A percentile compares a stretch with the other conserved stretches of the same genome.
Evolutionary conservation across 2,797 vertebrate genomes (phyloP).

Genomic region (Sorex maritimensis): DNA sequence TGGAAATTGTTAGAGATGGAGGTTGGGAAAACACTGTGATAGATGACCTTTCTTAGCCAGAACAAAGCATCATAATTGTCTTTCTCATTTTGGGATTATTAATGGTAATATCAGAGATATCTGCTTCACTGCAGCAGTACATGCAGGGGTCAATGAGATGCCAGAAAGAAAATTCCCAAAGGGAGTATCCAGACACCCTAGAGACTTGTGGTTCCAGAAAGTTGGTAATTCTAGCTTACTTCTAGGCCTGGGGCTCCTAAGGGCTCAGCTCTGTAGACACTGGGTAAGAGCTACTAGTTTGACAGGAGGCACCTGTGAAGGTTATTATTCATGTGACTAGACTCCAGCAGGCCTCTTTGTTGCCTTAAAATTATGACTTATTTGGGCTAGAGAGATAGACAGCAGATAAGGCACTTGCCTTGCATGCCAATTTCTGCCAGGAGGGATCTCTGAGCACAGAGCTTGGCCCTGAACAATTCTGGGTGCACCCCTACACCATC

Average conservation of each 20-base stretch:
- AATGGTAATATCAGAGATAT: constrained; percentile 38
- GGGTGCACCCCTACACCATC: too few relatives aligned
- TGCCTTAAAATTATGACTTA: constrained; percentile 32
- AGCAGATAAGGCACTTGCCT: too few relatives aligned
- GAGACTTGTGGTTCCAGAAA: constrained; percentile 48
- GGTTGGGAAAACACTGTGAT: not conserved
- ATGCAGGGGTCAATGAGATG: constrained; percentile 31
- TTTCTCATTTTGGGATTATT: constrained; percentile 12
- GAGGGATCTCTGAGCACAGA: too few relatives aligned
- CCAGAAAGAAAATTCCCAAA: constrained; percentile 76
- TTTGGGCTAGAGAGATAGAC: not conserved
- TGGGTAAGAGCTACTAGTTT: not conserved
- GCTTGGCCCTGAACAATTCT: too few relatives aligned
- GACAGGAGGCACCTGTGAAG: not conserved
- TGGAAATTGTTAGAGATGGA: not conserved
- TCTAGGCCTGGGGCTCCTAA: not conserved
- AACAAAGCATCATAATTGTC: not conserved
- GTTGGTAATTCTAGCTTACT: not conserved
- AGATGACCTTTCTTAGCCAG: not conserved
- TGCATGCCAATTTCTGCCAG: too few relatives aligned
- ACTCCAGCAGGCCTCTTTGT: not conserved
- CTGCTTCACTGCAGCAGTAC: not conserved
- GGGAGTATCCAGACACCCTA: constrained; percentile 49
- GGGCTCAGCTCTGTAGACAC: not conserved
- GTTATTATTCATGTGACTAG: constrained; percentile 33